phyloP scores from a whole-genome alignment of 2,113 vertebrate genomes.

The Pionites leucogaster region DNA sequence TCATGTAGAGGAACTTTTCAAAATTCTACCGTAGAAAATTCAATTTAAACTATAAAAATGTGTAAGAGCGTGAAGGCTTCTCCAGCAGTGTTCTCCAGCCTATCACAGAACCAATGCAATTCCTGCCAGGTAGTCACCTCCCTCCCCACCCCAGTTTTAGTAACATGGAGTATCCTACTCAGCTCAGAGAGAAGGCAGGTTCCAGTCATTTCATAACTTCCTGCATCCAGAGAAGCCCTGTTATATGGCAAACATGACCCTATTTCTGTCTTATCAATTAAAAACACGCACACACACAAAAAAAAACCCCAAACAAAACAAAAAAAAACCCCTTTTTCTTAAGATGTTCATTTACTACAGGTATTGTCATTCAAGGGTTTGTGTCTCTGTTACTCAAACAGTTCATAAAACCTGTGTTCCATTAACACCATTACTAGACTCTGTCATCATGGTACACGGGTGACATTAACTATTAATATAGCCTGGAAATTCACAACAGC shows the following conservation, averaged over 20 bases:
- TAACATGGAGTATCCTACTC: background rate
- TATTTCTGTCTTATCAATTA: background rate
- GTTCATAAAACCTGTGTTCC: background rate
- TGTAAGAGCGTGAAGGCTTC: rapidly evolving
- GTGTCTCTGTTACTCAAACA: background rate
- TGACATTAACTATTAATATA: background rate
- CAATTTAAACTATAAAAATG: background rate
- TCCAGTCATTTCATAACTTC: background rate
- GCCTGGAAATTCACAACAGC: background rate
- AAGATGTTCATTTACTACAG: background rate
- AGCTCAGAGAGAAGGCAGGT: background rate
- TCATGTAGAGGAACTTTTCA: background rate
- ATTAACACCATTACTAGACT: background rate
- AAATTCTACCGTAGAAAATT: background rate
- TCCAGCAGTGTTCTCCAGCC: background rate
- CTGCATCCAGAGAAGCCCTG: background rate
- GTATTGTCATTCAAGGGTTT: background rate
- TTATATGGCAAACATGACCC: background rate
- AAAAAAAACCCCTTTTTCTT: background rate
- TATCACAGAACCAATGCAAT: background rate
- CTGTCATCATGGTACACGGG: background rate
- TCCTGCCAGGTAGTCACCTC: background rate
- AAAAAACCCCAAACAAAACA: background rate
- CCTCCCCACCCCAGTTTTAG: background rate
- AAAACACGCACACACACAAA: background rate